Base-by-base conservation (phyloP, 2,888 invertebrate species). In the Andrena haemorrhoa region DNA sequence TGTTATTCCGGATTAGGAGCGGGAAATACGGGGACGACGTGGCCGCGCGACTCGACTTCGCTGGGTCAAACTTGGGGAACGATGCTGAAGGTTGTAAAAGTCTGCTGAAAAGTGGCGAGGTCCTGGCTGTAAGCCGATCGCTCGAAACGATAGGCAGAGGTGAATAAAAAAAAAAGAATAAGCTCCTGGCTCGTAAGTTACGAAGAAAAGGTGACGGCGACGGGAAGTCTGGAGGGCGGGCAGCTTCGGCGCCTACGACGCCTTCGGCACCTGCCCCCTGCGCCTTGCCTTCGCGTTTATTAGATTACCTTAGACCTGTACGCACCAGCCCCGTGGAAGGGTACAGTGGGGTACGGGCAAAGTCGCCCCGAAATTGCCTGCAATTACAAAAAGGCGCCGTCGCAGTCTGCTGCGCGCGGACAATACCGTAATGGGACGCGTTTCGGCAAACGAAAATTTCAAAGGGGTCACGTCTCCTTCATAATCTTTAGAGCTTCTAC, bases 1-100 rank as follows among this genome's bases (percentile, higher is more conserved):
- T 87, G 73, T 82, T 87, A 70, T 86, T 83, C 69, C 51, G 58
- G 64, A 71, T 75, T 70, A 86, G 31, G 49, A 68, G 29, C n/a
- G 23, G 5, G 41, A 33, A 20, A 8, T 31, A 26, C 20, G 0
- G 29, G 23, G 61, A 23, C 33, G 23, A n/a, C 6, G n/a, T n/a
- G 63, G 26, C 20, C 35, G 33, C 35, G 33, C 7, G 16, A 41
- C 41, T 41, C n/a, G 31, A 51, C n/a, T 49, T 12, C 5, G n/a
- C 8, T 1, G 7, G 10, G 2, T 10, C 0, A 31, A 70, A 70
- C 6, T 8, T 29, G n/a, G 16, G 12, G 2, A n/a, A 56, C 23
- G n/a, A 7, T 20, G 3, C 2, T 20, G 8, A 12, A 8, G n/a
- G 29, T 65, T n/a, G 29, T 26, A 31, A 49, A 29, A 29, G 10